A percentile compares a stretch with the other conserved stretches of the same genome.
These are phyloP conservation scores for Odontomyia ornata DNA, from an alignment of 2,888 invertebrate genomes.

Conservation along the genomic window DNA sequence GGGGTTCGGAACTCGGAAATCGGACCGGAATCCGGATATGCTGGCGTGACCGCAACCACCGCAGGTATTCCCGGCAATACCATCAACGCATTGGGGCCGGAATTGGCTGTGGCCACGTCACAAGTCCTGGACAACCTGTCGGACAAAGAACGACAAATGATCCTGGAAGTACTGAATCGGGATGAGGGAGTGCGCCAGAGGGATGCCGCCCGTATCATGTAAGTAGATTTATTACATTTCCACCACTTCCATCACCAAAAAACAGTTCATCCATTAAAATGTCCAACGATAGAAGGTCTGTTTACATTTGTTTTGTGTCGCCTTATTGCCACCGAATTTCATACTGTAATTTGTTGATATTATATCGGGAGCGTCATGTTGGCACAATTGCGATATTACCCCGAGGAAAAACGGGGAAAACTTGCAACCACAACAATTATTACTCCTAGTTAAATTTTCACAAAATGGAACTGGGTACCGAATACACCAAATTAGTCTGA, in stretches of 20 bases:
- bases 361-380: neutral
- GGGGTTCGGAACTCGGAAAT: slow-evolving; percentile 52
- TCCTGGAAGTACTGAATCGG: slow-evolving; percentile 67
- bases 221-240: slow-evolving; percentile 58
- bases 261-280: neutral
- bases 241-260: neutral
- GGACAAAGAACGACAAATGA: slow-evolving; percentile 66
- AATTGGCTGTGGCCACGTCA: slow-evolving; percentile 60
- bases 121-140: slow-evolving; percentile 62
- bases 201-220: slow-evolving; percentile 67
- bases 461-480: neutral
- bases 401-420: slow-evolving; percentile 2
- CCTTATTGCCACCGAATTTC: slow-evolving; percentile 10
- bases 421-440: slow-evolving; percentile 10
- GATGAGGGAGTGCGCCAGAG: slow-evolving; percentile 67
- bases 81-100: slow-evolving; percentile 60
- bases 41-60: slow-evolving; percentile 46
- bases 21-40: slow-evolving; percentile 31
- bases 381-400: neutral
- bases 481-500: neutral
- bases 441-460: slow-evolving; percentile 10
- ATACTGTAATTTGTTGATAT: neutral
- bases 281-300: slow-evolving; percentile 27
- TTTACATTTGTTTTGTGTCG: slow-evolving; percentile 47
- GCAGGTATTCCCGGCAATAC: slow-evolving; percentile 58